Base-by-base conservation (phyloP, 2,888 invertebrate species). In the Oxycera nigricornis region DNA sequence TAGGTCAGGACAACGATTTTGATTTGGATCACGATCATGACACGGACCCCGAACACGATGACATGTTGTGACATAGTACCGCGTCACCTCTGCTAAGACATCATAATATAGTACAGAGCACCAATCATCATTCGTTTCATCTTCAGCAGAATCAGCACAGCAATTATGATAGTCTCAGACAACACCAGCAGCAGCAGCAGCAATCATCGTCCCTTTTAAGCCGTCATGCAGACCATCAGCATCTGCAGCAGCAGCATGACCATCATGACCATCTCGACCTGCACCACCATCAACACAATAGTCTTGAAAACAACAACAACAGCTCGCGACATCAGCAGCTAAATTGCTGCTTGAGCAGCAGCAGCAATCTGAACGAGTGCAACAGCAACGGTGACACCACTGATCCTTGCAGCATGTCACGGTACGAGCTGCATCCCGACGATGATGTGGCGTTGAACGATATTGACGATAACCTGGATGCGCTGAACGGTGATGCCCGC, bases 1-100 rank as follows among this genome's bases (percentile, higher is more conserved):
- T 85, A 76, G 74, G 82, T 2, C 82, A 75, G 57, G 78, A 83
- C 61, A 82, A 83, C 74, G 85, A 84, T 75, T 84, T 84, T 55
- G 83, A 83, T 76, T 79, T 84, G 9, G 84, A 81, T 77, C 77
- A 79, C 28, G 77, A 75, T 57, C 77, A 74, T 55, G 77, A 78
- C 59, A 75, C 73, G 4, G 78, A 77, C 74, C 76, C 76, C 59
- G 77, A 79, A 75, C 79, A 80, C 70, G 79, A 79, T 75, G 79
- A 80, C 59, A 79, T 79, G 77, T 80, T 80, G 80, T 80, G 80
- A 80, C 80, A 80, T 77, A 79, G 74, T 67, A 76, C 76, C 59
- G 61, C 77, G 14, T 46, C 73, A 26, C 35, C 73, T 14, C 59
- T 39, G 28, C 55, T 65, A 65, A 59, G 76, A 65, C 59, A 73